Percentiles rank a stretch among this genome's conserved stretches.
Conservation (phyloP, 2,797 vertebrate species). For the Labeo calbasu region DNA sequence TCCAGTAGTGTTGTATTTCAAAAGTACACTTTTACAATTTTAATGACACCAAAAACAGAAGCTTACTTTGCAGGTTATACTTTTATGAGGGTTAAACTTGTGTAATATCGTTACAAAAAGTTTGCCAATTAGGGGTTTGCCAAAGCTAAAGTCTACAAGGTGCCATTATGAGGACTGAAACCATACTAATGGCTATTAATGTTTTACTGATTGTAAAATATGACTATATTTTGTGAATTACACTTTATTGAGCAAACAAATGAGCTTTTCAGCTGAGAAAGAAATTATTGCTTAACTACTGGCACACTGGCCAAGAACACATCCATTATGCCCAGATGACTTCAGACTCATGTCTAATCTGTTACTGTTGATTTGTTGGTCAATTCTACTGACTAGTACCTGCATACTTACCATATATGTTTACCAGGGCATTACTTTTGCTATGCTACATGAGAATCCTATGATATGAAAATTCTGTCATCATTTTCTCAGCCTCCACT, state of each 20-base stretch:
- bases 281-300: background rate
- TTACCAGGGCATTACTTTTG: background rate
- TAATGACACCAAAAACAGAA: background rate
- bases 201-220: background rate
- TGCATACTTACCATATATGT: background rate
- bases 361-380: background rate
- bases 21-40: background rate
- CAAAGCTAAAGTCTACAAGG: background rate
- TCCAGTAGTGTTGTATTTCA: background rate
- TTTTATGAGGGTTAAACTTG: background rate
- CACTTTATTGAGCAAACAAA: background rate
- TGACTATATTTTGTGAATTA: background rate
- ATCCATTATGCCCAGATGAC: background rate
- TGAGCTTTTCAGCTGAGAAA: background rate
- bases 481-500: no score
- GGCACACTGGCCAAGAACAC: background rate
- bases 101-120: background rate
- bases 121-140: background rate
- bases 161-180: background rate
- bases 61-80: background rate
- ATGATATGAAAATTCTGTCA: no score
- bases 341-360: background rate
- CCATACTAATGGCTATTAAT: constrained; percentile 8
- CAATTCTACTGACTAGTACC: background rate
- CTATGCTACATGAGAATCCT: background rate